These are phyloP conservation scores for Haplochromis burtoni DNA, from an alignment of 2,113 vertebrate genomes.

Conservation along the genomic window DNA sequence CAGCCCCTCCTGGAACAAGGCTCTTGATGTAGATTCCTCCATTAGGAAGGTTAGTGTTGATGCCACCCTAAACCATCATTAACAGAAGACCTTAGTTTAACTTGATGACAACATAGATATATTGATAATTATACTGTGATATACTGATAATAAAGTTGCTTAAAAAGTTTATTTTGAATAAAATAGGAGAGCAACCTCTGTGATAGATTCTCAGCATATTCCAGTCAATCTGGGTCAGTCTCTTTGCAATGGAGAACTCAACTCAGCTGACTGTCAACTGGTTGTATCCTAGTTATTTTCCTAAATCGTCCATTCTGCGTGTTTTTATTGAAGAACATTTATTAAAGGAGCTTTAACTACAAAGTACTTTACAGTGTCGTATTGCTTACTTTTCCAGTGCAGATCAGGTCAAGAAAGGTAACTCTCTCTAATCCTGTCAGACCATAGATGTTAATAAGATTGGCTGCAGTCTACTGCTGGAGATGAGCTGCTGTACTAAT, in stretches of 20 bases:
- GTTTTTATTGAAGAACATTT: not conserved
- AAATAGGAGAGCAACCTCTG: not conserved
- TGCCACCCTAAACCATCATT: conserved; percentile 68
- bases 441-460: conserved; percentile 22
- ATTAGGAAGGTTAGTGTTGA: conserved; percentile 69
- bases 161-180: not conserved
- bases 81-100: not conserved
- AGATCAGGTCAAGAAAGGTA: not conserved
- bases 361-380: not conserved
- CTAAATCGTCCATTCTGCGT: not conserved
- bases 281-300: not conserved
- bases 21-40: conserved; percentile 83
- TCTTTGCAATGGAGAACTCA: not conserved
- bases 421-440: not conserved
- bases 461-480: not conserved
- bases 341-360: not conserved
- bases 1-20: conserved; percentile 76
- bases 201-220: not conserved
- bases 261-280: not conserved
- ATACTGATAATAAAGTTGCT: not conserved
- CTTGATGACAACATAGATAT: not conserved
- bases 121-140: not conserved
- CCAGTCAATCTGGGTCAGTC: not conserved
- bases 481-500: not conserved
- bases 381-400: not conserved